phyloP scores from a whole-genome alignment of 2,797 vertebrate genomes.

The Hypotaenidia okinawae region DNA sequence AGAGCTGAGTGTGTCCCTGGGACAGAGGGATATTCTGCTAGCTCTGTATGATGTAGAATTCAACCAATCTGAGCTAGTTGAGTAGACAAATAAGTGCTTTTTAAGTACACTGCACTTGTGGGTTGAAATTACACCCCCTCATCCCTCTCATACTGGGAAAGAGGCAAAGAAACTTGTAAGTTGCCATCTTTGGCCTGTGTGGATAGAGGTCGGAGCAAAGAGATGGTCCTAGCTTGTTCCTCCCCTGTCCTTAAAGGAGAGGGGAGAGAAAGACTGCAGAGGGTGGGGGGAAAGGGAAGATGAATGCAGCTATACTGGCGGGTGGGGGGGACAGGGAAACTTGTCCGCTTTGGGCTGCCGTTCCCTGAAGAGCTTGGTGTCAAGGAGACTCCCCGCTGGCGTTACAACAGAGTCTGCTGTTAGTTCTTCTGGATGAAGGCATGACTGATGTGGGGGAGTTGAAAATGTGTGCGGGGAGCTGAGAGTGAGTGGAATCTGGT shows the following conservation, averaged over 20 bases:
- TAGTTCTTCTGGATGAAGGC: constrained; percentile 48
- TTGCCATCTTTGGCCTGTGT: constrained; percentile 35
- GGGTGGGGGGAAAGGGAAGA: constrained; percentile 18
- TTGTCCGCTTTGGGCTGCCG: constrained; percentile 13
- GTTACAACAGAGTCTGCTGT: constrained; percentile 11
- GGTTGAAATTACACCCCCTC: constrained; percentile 10
- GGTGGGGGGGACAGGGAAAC: not conserved
- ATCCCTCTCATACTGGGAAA: constrained; percentile 1
- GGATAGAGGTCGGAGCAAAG: constrained; percentile 57
- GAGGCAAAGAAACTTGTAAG: constrained; percentile 30
- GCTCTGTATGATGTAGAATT: constrained; percentile 22
- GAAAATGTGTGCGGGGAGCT: constrained; percentile 40
- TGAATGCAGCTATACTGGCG: not conserved
- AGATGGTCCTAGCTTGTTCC: constrained; percentile 19
- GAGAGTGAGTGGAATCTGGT: constrained; percentile 64
- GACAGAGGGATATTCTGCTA: not conserved
- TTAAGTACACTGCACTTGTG: not conserved
- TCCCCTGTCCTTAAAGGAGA: constrained; percentile 19
- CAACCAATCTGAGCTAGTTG: constrained; percentile 10
- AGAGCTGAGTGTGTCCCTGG: constrained; percentile 22
- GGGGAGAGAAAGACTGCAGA: not conserved
- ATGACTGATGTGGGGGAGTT: constrained; percentile 60
- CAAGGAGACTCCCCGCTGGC: not conserved
- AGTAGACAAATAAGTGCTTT: not conserved
- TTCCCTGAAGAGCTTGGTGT: not conserved